Evolutionary conservation across 2,797 vertebrate genomes (phyloP).

Genomic region (Dendrocincla tyrannina): DNA sequence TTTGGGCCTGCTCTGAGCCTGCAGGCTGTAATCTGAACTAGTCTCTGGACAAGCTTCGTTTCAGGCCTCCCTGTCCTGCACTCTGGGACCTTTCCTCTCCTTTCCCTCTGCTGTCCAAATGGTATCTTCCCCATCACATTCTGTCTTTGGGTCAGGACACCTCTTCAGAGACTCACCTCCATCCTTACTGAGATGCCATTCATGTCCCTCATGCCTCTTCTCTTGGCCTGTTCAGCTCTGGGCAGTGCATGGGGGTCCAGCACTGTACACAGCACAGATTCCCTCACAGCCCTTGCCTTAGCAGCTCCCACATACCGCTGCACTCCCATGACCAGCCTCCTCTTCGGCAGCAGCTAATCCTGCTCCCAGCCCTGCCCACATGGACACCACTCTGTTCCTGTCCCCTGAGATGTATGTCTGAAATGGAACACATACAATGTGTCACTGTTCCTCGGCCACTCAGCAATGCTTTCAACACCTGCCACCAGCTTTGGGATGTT

Average conservation of each 20-base stretch:
- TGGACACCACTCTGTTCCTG: not conserved
- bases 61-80: not conserved
- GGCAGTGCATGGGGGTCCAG: not conserved
- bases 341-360: not conserved
- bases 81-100: not conserved
- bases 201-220: not conserved
- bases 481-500: not conserved
- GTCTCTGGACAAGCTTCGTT: not conserved
- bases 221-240: accelerated
- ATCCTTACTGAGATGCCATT: not conserved
- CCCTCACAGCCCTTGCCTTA: not conserved
- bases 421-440: not conserved
- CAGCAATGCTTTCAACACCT: not conserved
- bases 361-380: not conserved
- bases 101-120: not conserved
- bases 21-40: not conserved
- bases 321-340: not conserved
- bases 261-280: not conserved
- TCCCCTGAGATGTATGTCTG: not conserved
- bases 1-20: not conserved
- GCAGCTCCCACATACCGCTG: not conserved
- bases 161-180: not conserved
- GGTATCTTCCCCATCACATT: not conserved
- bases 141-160: not conserved
- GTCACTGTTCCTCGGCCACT: not conserved